These are phyloP conservation scores for Cryptoblepharus egeriae DNA, from an alignment of 2,797 vertebrate genomes.

Conservation along the genomic window DNA sequence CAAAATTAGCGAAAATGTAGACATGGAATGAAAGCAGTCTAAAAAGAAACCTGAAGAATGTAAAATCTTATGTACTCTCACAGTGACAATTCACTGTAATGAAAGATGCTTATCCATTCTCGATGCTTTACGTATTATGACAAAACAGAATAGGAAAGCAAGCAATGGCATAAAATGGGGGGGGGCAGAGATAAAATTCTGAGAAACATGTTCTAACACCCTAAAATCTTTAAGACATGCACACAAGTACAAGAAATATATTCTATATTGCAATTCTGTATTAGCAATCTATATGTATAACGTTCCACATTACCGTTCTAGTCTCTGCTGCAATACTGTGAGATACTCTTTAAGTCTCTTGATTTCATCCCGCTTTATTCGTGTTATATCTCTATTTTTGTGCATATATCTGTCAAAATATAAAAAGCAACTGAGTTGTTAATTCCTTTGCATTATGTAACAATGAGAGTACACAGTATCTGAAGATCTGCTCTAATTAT, in stretches of 20 bases:
- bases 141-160: background rate
- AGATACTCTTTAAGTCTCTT: constrained; percentile 96
- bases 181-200: constrained; percentile 25
- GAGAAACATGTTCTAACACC: background rate
- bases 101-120: background rate
- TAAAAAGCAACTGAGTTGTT: constrained; percentile 19
- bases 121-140: background rate
- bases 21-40: no score
- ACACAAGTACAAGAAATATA: no score
- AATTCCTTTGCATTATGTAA: background rate
- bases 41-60: background rate
- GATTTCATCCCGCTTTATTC: constrained; percentile 98
- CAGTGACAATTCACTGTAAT: background rate
- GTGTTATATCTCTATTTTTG: constrained; percentile 95
- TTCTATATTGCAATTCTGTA: no score
- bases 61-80: no score
- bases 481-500: background rate
- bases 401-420: constrained; percentile 92
- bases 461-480: background rate
- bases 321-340: constrained; percentile 93
- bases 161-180: background rate
- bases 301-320: constrained; percentile 88
- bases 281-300: background rate
- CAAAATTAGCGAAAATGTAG: background rate
- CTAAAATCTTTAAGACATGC: no score